Evolutionary conservation across 2,888 invertebrate species (phyloP).

Genomic region (Campopleginae sp.): DNA sequence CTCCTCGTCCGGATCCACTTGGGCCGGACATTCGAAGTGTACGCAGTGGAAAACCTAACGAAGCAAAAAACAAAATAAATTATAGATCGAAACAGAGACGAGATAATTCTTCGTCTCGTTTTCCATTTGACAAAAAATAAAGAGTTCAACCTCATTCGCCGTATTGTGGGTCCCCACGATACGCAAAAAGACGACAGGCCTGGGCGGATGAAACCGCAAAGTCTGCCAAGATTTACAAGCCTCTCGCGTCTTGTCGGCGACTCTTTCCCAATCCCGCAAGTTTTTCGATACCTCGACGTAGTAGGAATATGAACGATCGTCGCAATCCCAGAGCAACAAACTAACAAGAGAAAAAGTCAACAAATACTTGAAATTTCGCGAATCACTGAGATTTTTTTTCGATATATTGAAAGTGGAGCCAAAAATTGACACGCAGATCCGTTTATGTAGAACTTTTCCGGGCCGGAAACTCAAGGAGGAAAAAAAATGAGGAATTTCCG

Average conservation of each 20-base stretch:
- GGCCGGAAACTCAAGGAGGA: no score
- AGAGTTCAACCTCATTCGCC: conserved; percentile 95
- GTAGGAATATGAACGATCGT: conserved; percentile 97
- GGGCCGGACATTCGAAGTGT: conserved; percentile 98
- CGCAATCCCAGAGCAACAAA: conserved; percentile 98
- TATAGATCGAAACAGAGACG: no score
- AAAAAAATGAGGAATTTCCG: no score
- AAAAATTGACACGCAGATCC: no score
- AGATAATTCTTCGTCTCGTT: background rate
- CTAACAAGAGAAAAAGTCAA: conserved; percentile 81
- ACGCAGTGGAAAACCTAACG: conserved; percentile 97
- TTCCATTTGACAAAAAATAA: conserved; percentile 23
- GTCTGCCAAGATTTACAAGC: conserved; percentile 98
- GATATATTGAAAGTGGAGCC: no score
- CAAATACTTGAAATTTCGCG: background rate
- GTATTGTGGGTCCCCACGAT: conserved; percentile 99
- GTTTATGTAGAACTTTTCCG: no score
- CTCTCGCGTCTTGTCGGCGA: conserved; percentile 94
- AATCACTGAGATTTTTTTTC: no score
- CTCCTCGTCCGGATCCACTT: conserved; percentile 79
- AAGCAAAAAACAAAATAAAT: conserved; percentile 3
- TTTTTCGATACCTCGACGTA: conserved; percentile 98
- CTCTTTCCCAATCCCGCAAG: conserved; percentile 95
- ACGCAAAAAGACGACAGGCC: conserved; percentile 96
- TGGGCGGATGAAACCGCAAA: conserved; percentile 90